Base-by-base conservation (phyloP, 2,113 vertebrate species). In the Corvus cornix region DNA sequence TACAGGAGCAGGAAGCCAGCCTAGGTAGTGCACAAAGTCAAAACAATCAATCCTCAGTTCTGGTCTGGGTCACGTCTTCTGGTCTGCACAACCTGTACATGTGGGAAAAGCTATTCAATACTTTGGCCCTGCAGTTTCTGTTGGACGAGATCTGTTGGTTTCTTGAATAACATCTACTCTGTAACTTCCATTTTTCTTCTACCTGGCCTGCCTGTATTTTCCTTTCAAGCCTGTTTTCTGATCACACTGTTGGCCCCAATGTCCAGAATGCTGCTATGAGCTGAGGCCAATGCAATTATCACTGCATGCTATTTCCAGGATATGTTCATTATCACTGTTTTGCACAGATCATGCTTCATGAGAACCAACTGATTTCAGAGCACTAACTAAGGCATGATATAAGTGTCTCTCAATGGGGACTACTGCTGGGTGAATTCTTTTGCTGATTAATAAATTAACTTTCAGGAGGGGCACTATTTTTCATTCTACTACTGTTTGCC, bases 321-420 rank as follows among this genome's bases (percentile, higher is more conserved):
- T 44, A 37, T 44, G 52, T 75, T 94, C 89, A 94, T 96, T 92
- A 94, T 81, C 84, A 24, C 80, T 84, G 48, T 14, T 91, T 63
- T 87, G 64, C 64, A 88, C 89, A 60, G 48, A 60, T 22, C 33
- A 30, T 4, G 0, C 83, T 48, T 63, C 64, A 60, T 28, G 64
- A 81, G 83, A 87, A 37, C 33, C 72, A 81, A 43, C 13, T 92
- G 91, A 95, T 91, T 95, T 94, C 91, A 72, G 48, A 95, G 84
- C 66, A 53, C 59, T 43, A 37, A 46, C 68, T 88, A 67, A 67
- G 69, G 70, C 20, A 11, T 56, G 76, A 68, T 52, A 66, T n/a
- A 81, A 90, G 89, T 69, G 66, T 80, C 44, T 89, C 76, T 82
- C 89, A 69, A 18, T 69, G 77, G 56, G 51, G 72, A 67, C 63